Conservation (phyloP, 1,140 invertebrate species). For the Aphelenchoides besseyi region DNA sequence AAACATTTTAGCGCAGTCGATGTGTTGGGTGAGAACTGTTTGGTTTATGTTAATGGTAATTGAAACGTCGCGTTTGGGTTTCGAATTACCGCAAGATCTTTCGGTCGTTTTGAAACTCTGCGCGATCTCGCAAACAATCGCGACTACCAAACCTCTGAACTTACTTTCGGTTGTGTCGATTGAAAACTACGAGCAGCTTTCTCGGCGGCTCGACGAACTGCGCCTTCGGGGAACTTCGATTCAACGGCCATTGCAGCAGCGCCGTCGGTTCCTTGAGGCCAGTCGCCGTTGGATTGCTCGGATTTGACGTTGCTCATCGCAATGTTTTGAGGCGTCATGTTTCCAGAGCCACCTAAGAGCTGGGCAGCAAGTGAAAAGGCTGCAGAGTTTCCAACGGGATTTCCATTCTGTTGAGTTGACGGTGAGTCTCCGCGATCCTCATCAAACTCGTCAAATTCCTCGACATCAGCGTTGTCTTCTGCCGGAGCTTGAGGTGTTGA, state of each 20-base stretch:
- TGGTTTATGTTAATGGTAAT: no score
- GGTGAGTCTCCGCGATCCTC: conserved; percentile 16
- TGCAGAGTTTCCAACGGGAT: neutral
- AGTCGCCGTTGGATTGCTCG: conserved; percentile 24
- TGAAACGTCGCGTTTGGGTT: no score
- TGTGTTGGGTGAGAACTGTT: no score
- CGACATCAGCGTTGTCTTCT: conserved; percentile 39
- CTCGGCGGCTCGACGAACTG: conserved; percentile 58
- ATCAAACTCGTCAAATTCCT: conserved; percentile 37
- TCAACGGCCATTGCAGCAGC: conserved; percentile 34
- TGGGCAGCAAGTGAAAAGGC: neutral
- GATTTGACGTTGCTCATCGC: conserved; percentile 1
- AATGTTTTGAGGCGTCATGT: neutral
- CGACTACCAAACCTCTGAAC: no score
- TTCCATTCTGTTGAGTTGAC: neutral
- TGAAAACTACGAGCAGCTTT: conserved; percentile 60
- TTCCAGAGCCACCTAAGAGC: neutral
- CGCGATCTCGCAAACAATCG: neutral
- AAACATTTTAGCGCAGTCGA: no score
- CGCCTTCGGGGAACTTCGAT: conserved; percentile 57
- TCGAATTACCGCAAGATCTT: neutral
- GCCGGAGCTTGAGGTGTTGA: conserved; percentile 37
- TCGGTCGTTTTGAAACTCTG: neutral
- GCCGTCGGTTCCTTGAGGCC: conserved; percentile 25
- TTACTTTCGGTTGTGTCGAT: conserved; percentile 59